A percentile compares a stretch with the other conserved stretches of the same genome.
These are phyloP conservation scores for Gonioctena quinquepunctata DNA, from an alignment of 1,140 invertebrate species.

Conservation along the genomic window DNA sequence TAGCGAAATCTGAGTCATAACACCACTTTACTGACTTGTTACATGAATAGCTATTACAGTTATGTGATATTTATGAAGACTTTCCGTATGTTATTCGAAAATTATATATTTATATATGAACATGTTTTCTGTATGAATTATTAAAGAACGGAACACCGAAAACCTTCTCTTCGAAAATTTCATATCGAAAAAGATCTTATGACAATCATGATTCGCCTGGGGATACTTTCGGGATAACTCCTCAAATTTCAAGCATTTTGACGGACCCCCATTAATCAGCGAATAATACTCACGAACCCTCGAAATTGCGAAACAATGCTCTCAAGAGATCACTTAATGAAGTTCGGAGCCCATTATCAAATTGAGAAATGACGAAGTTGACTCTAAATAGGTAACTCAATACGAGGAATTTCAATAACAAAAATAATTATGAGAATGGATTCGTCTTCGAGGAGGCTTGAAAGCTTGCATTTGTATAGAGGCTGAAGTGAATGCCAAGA, in stretches of 20 bases:
- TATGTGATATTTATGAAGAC: too few relatives aligned
- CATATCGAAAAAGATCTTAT: background rate
- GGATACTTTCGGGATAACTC: background rate
- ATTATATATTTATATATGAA: too few relatives aligned
- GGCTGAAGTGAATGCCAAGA: background rate
- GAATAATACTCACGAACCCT: background rate
- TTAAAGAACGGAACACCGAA: too few relatives aligned
- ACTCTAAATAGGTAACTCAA: conserved; percentile 18
- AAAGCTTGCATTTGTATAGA: background rate
- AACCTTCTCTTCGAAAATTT: background rate
- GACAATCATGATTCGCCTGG: background rate
- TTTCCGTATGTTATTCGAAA: too few relatives aligned
- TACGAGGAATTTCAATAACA: conserved; percentile 18
- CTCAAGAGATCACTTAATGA: conserved; percentile 6
- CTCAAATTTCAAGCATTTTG: background rate
- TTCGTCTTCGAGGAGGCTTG: background rate
- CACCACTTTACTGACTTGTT: too few relatives aligned
- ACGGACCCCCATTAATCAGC: background rate
- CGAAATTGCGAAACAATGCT: conserved; percentile 13
- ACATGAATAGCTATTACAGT: too few relatives aligned
- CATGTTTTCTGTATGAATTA: too few relatives aligned
- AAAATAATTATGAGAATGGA: conserved; percentile 14
- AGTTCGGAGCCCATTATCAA: conserved; percentile 15
- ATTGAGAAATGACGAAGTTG: conserved; percentile 17
- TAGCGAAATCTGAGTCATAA: too few relatives aligned